These are phyloP conservation scores for Aphaenogaster rudis DNA, from an alignment of 1,140 invertebrate species.

Conservation along the genomic window DNA sequence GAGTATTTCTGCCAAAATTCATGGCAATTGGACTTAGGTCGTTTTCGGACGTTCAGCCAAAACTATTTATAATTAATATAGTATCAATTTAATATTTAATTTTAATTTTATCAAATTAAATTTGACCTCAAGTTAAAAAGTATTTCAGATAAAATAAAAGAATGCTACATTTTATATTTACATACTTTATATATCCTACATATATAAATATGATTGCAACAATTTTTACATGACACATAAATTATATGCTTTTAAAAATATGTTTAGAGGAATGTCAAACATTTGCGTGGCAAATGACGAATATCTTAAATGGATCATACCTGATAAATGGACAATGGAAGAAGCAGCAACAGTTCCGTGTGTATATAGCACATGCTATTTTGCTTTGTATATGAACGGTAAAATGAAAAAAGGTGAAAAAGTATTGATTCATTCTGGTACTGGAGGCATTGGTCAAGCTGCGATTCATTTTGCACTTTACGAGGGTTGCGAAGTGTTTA, in stretches of 20 bases:
- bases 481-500: conserved; percentile 70
- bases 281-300: neutral
- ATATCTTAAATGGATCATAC: conserved; percentile 90
- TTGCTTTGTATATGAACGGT: conserved; percentile 90
- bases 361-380: conserved; percentile 94
- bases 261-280: neutral
- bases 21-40: too few relatives aligned
- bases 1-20: too few relatives aligned
- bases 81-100: too few relatives aligned
- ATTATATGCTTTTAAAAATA: neutral
- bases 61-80: too few relatives aligned
- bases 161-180: too few relatives aligned
- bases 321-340: conserved; percentile 93
- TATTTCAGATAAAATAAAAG: too few relatives aligned
- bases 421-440: conserved; percentile 92
- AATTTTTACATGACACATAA: too few relatives aligned
- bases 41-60: too few relatives aligned
- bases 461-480: conserved; percentile 15
- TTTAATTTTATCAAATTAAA: too few relatives aligned
- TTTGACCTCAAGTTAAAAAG: too few relatives aligned
- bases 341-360: conserved; percentile 96
- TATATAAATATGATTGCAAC: too few relatives aligned
- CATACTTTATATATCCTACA: too few relatives aligned
- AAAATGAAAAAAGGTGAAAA: conserved; percentile 89
- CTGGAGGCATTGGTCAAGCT: conserved; percentile 88